These are phyloP conservation scores for Stenoptilia bipunctidactyla DNA, from an alignment of 2,888 invertebrate genomes.

Conservation along the genomic window DNA sequence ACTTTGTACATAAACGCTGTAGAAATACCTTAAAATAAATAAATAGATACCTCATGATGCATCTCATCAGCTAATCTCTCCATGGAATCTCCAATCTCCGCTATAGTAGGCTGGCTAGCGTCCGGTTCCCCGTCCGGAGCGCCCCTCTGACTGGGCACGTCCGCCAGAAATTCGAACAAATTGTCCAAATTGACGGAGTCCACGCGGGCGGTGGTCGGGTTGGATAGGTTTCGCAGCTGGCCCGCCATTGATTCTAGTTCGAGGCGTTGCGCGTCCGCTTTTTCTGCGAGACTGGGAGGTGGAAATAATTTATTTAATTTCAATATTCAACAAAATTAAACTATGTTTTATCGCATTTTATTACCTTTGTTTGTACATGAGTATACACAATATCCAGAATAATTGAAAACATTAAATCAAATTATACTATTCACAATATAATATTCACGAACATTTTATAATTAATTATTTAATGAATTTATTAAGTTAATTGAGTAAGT, in stretches of 20 bases:
- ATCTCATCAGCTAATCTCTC: constrained; percentile 85
- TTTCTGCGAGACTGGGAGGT: constrained; percentile 73
- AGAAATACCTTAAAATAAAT: no score
- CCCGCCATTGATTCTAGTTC: constrained; percentile 64
- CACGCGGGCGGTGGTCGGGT: constrained; percentile 47
- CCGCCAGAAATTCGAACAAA: constrained; percentile 90
- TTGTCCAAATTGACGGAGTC: constrained; percentile 91
- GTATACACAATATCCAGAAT: no score
- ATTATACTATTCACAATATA: no score
- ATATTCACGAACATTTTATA: no score
- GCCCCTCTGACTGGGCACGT: constrained; percentile 71
- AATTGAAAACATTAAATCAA: no score
- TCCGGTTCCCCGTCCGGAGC: constrained; percentile 63
- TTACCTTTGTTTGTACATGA: no score
- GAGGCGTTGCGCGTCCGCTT: constrained; percentile 72
- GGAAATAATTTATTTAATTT: no score
- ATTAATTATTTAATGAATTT: no score
- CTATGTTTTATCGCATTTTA: no score
- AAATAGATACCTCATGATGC: constrained; percentile 85
- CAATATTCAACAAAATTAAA: no score
- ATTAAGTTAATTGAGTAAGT: no score
- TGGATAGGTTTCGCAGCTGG: constrained; percentile 47
- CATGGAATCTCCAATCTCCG: constrained; percentile 89
- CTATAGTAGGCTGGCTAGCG: constrained; percentile 76
- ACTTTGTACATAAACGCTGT: no score